phyloP scores from a whole-genome alignment of 23 tunicate genomes.

The Ascidia mentula region DNA sequence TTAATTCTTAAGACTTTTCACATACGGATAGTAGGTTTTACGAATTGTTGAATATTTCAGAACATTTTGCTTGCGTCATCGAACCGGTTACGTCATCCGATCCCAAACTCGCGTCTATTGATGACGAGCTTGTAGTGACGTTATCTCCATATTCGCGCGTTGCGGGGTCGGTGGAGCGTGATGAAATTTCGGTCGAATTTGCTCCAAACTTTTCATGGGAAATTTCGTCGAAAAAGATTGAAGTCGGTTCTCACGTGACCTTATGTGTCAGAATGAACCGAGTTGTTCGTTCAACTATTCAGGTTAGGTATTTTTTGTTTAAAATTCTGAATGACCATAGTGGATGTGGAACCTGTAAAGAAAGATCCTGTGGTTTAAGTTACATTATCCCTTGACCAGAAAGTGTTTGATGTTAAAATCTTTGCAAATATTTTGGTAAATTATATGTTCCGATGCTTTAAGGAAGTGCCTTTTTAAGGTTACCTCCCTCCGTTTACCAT shows the following conservation, averaged over 20 bases:
- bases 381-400: too few relatives aligned
- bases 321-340: too few relatives aligned
- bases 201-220: conserved; percentile 29
- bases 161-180: conserved; percentile 10
- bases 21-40: too few relatives aligned
- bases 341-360: too few relatives aligned
- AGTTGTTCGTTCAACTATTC: conserved; percentile 1
- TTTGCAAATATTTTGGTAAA: too few relatives aligned
- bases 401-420: too few relatives aligned
- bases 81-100: neutral
- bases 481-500: too few relatives aligned
- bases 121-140: conserved; percentile 32
- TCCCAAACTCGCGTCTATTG: conserved; percentile 14
- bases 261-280: conserved; percentile 26
- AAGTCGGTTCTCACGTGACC: conserved; percentile 26
- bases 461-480: too few relatives aligned
- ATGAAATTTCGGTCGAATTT: conserved; percentile 19
- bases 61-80: conserved; percentile 33
- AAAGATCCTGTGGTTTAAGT: too few relatives aligned
- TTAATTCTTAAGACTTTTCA: too few relatives aligned
- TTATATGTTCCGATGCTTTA: too few relatives aligned
- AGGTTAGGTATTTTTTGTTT: neutral
- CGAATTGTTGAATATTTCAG: too few relatives aligned
- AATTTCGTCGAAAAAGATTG: conserved; percentile 26
- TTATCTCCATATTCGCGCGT: conserved; percentile 8